These are phyloP conservation scores for Cephalopholis sonnerati DNA, from an alignment of 2,113 vertebrate species.

Conservation along the genomic window DNA sequence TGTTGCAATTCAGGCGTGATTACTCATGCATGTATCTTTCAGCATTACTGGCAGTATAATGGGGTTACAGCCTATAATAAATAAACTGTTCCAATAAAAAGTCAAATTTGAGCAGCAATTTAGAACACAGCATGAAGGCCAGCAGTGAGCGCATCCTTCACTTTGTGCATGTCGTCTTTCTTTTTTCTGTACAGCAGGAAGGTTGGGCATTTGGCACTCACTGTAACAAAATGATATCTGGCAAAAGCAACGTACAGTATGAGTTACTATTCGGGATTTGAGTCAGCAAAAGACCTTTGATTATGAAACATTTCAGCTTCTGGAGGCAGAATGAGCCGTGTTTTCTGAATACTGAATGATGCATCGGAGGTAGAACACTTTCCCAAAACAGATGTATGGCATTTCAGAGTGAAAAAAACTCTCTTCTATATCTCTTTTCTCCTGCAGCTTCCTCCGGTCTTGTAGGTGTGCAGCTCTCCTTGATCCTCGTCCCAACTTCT, in stretches of 20 bases:
- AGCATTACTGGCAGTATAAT: background rate
- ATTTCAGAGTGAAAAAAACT: background rate
- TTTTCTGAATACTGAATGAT: constrained; percentile 48
- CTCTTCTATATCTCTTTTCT: constrained; percentile 13
- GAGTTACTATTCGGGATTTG: constrained; percentile 25
- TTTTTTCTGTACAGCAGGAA: background rate
- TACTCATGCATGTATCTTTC: background rate
- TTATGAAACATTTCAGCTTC: constrained; percentile 49
- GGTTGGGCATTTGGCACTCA: background rate
- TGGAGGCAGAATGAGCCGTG: constrained; percentile 44
- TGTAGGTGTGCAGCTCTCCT: constrained; percentile 59
- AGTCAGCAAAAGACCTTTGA: constrained; percentile 52
- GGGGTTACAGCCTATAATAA: background rate
- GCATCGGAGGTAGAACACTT: constrained; percentile 32
- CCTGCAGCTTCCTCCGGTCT: constrained; percentile 33
- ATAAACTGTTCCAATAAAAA: background rate
- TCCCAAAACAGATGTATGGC: constrained; percentile 51
- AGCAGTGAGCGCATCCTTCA: background rate
- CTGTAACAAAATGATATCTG: constrained; percentile 24
- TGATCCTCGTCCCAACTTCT: constrained; percentile 46
- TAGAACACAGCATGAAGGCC: background rate
- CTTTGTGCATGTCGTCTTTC: background rate
- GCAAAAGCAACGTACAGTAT: constrained; percentile 16
- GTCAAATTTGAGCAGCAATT: background rate
- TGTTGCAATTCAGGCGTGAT: constrained; percentile 8